phyloP scores from a whole-genome alignment of 2,797 vertebrate genomes.

The Ceyx erithaca region DNA sequence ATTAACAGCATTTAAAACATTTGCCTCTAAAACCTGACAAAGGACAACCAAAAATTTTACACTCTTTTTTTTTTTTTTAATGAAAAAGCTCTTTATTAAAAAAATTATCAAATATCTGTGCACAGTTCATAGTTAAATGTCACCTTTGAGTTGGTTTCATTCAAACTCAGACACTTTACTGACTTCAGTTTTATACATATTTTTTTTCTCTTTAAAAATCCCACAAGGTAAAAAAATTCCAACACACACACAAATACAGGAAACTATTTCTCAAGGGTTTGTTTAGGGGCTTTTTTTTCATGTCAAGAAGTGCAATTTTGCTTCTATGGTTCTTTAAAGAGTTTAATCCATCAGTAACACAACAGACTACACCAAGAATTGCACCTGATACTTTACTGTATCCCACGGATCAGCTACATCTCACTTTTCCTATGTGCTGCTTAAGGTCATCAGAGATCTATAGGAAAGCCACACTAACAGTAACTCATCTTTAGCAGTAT shows the following conservation, averaged over 20 bases:
- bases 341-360: background rate
- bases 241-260: background rate
- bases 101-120: background rate
- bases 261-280: background rate
- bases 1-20: background rate
- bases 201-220: background rate
- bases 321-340: constrained; percentile 19
- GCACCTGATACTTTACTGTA: background rate
- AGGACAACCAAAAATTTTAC: background rate
- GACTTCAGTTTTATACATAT: background rate
- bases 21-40: background rate
- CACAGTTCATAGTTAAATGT: background rate
- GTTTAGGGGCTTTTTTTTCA: background rate
- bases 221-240: background rate
- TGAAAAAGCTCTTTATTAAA: constrained; percentile 26
- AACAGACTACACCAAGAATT: background rate
- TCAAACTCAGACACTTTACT: background rate
- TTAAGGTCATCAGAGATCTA: background rate
- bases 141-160: constrained; percentile 1
- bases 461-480: background rate
- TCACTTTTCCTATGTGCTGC: background rate
- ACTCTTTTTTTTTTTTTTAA: background rate
- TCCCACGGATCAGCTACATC: background rate
- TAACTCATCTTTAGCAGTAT: background rate
- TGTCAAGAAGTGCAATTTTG: constrained; percentile 4